Percentiles rank a stretch among this genome's conserved stretches.
Evolutionary conservation across 2,113 vertebrate genomes (phyloP).

Genomic region (Aleadryas rufinucha): DNA sequence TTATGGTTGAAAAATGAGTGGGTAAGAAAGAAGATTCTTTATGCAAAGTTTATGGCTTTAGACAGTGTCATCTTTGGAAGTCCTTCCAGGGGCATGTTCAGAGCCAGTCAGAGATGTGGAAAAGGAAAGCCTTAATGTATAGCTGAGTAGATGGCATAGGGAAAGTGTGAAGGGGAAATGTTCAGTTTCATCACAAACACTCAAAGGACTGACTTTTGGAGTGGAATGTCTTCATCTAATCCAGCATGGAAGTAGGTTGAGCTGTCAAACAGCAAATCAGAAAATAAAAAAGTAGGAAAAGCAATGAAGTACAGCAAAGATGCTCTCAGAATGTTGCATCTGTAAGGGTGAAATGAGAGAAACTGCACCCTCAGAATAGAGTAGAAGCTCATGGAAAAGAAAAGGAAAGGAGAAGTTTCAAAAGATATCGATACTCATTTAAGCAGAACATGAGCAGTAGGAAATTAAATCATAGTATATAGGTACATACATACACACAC

Average conservation of each 20-base stretch:
- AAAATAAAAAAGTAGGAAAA: background rate
- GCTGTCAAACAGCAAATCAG: background rate
- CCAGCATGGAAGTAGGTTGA: background rate
- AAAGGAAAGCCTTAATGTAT: background rate
- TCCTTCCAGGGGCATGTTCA: background rate
- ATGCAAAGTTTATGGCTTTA: background rate
- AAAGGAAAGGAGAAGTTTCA: background rate
- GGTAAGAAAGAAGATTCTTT: background rate
- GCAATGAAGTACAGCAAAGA: background rate
- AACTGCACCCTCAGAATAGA: background rate
- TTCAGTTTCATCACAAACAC: background rate
- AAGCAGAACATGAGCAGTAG: background rate
- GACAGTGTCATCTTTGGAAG: background rate
- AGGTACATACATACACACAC: accelerated
- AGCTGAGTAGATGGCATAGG: background rate
- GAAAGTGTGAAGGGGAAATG: background rate
- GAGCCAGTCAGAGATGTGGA: background rate
- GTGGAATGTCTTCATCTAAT: background rate
- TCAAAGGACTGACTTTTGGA: background rate
- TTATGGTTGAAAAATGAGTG: background rate
- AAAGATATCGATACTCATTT: background rate
- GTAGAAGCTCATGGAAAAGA: background rate
- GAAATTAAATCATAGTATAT: background rate
- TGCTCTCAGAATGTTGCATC: background rate
- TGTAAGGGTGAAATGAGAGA: background rate